These are phyloP conservation scores for Vultur gryphus DNA, from an alignment of 2,797 vertebrate species.

Conservation along the genomic window DNA sequence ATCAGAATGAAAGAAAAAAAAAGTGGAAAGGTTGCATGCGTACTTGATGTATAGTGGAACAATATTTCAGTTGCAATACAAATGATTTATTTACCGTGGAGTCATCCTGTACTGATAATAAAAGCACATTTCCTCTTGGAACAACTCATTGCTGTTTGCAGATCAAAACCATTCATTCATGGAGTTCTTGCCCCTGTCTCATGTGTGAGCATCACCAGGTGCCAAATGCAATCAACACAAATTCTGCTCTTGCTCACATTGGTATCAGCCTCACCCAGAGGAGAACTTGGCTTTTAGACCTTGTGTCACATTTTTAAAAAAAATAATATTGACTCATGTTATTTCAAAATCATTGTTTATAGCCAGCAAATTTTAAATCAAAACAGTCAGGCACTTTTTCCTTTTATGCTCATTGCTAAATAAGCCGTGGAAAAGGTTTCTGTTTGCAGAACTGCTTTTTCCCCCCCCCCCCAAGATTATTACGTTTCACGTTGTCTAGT, in stretches of 20 bases:
- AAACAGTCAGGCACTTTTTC: slow-evolving; percentile 10
- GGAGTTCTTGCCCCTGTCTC: background rate
- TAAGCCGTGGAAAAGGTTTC: background rate
- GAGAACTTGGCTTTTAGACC: slow-evolving; percentile 29
- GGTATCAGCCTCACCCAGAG: background rate
- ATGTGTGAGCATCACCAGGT: background rate
- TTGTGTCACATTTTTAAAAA: background rate
- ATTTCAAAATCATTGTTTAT: slow-evolving; percentile 45
- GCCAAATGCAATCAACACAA: slow-evolving; percentile 18
- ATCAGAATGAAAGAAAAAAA: background rate
- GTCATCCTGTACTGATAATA: slow-evolving; percentile 21
- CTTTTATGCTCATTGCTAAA: background rate
- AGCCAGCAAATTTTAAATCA: slow-evolving; percentile 27
- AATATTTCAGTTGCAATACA: slow-evolving; percentile 15
- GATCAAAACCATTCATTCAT: slow-evolving; percentile 34
- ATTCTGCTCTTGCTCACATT: slow-evolving; percentile 12
- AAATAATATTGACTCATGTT: slow-evolving; percentile 40
- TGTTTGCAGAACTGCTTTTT: background rate
- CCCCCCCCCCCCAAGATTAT: background rate
- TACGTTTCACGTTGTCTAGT: background rate
- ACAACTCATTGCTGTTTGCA: background rate
- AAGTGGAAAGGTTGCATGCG: background rate
- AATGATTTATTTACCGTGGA: slow-evolving; percentile 16
- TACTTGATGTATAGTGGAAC: background rate
- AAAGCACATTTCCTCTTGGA: slow-evolving; percentile 40